Evolutionary conservation across 2,113 vertebrate genomes (phyloP).

Genomic region (Alosa alosa): DNA sequence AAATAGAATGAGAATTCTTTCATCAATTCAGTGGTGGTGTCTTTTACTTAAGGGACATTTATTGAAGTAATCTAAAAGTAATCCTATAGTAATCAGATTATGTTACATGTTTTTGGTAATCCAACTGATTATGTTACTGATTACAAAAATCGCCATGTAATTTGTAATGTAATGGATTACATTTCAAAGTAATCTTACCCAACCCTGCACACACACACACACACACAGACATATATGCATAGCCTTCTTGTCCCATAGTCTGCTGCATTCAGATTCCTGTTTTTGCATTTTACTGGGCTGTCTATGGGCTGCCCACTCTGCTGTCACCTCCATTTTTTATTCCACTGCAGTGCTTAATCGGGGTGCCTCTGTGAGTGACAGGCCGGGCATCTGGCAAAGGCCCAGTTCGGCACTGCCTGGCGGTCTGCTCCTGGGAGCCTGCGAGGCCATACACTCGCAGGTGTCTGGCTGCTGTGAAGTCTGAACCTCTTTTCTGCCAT

Average conservation of each 20-base stretch:
- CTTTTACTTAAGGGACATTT: no score
- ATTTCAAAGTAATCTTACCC: no score
- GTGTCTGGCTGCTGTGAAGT: not conserved
- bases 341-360: not conserved
- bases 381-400: conserved; percentile 29
- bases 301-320: not conserved
- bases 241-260: no score
- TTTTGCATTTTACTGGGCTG: not conserved
- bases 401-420: not conserved
- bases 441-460: not conserved
- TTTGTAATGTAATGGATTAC: no score
- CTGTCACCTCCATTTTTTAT: not conserved
- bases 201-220: conserved; percentile 7
- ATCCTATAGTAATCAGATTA: no score
- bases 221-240: not conserved
- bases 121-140: no score
- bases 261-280: no score
- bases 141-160: no score
- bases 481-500: not conserved
- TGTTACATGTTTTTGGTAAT: no score
- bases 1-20: no score
- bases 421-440: not conserved
- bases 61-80: no score
- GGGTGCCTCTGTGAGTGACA: not conserved
- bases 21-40: no score